Conservation (phyloP, 2,113 vertebrate genomes). For the Beaufortia kweichowensis region DNA sequence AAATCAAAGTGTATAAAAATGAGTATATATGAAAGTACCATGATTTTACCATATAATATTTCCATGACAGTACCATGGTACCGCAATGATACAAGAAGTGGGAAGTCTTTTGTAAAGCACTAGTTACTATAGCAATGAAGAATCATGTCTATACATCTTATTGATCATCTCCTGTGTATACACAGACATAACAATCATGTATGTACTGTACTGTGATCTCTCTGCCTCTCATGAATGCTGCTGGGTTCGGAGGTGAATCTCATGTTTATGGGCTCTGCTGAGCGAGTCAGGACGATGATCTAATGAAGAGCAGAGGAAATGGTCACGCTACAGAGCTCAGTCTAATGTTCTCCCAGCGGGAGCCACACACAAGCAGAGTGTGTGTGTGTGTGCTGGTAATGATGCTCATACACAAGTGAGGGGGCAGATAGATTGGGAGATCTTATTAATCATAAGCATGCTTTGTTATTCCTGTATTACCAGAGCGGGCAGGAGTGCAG, state of each 20-base stretch:
- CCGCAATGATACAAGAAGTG: too few relatives aligned
- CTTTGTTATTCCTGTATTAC: background rate
- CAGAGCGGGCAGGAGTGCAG: background rate
- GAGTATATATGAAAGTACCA: too few relatives aligned
- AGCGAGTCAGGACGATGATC: slow-evolving; percentile 41
- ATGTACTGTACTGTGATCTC: background rate
- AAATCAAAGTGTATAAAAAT: too few relatives aligned
- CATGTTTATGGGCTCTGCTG: slow-evolving; percentile 29
- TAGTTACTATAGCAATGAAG: background rate
- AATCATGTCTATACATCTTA: background rate
- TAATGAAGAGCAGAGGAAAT: slow-evolving; percentile 53
- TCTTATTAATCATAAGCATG: background rate
- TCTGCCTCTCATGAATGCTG: background rate
- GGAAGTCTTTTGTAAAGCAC: background rate
- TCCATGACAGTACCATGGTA: too few relatives aligned
- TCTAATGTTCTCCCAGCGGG: slow-evolving; percentile 57
- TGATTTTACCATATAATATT: too few relatives aligned
- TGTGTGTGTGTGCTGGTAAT: slow-evolving; percentile 19
- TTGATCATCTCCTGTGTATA: background rate
- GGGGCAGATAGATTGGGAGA: background rate
- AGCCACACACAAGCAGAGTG: background rate
- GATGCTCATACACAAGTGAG: slow-evolving; percentile 3
- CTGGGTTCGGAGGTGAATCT: slow-evolving; percentile 19
- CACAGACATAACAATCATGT: background rate
- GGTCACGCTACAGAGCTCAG: slow-evolving; percentile 54